Evolutionary conservation across 2,113 vertebrate species (phyloP).

Genomic region (Onychorhynchus coronatus): DNA sequence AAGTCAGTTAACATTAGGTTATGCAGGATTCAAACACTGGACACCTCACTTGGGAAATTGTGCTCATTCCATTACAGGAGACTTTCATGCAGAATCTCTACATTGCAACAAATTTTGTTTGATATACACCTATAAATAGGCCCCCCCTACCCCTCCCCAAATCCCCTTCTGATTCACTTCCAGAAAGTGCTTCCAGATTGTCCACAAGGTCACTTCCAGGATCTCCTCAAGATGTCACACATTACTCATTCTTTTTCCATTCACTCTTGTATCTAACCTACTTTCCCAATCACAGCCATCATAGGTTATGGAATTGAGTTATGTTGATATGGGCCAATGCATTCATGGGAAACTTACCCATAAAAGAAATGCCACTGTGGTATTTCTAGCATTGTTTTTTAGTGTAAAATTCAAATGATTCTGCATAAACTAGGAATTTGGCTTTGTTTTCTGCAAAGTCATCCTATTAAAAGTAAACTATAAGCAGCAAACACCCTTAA

Average conservation of each 20-base stretch:
- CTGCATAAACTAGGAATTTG: background rate
- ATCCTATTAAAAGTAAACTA: background rate
- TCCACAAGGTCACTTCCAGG: background rate
- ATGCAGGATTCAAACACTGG: background rate
- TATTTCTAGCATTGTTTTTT: background rate
- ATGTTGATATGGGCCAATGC: background rate
- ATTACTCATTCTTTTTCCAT: background rate
- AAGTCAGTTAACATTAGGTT: background rate
- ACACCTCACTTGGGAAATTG: background rate
- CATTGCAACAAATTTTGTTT: background rate
- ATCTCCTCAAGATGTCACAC: background rate
- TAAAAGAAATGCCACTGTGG: background rate
- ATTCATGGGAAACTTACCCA: background rate
- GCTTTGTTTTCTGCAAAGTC: background rate
- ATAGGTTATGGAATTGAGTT: background rate
- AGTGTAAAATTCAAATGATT: background rate
- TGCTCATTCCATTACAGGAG: background rate
- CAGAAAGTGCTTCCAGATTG: background rate
- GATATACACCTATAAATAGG: too few relatives aligned
- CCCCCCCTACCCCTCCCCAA: too few relatives aligned
- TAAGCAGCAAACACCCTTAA: background rate
- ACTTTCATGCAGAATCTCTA: background rate
- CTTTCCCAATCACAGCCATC: background rate
- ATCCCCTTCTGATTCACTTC: background rate
- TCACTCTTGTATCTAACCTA: background rate